These are phyloP conservation scores for Etheostoma nigrum DNA, from an alignment of 2,797 vertebrate genomes.

Conservation along the genomic window DNA sequence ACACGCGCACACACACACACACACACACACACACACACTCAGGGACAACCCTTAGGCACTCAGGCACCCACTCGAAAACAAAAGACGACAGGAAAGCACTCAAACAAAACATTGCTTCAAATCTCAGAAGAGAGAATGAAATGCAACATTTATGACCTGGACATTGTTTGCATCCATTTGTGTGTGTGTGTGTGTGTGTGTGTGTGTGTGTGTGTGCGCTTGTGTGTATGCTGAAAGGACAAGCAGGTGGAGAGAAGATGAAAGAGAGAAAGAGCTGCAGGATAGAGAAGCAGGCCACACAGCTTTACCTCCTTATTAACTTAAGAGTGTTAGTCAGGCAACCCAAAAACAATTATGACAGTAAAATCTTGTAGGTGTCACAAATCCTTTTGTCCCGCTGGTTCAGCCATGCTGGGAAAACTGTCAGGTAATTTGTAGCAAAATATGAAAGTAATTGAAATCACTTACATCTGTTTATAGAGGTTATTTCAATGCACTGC, in stretches of 20 bases:
- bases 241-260: conserved; percentile 22
- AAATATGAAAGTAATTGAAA: background rate
- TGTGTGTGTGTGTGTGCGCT: conserved; percentile 9
- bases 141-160: conserved; percentile 79
- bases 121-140: conserved; percentile 66
- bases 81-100: conserved; percentile 66
- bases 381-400: conserved; percentile 19
- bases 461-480: conserved; percentile 7
- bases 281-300: conserved; percentile 23
- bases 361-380: conserved; percentile 28
- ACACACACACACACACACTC: conserved; percentile 33
- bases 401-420: conserved; percentile 7
- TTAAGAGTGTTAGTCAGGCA: conserved; percentile 20
- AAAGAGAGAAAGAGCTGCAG: conserved; percentile 34
- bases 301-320: conserved; percentile 35
- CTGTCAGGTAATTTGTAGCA: conserved; percentile 13
- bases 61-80: conserved; percentile 56
- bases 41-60: conserved; percentile 37
- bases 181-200: background rate
- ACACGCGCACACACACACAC: conserved; percentile 11
- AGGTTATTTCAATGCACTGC: background rate
- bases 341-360: conserved; percentile 37
- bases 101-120: conserved; percentile 70
- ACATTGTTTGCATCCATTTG: conserved; percentile 36
- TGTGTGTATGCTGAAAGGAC: conserved; percentile 7